Evolutionary conservation across 1,140 invertebrate species (phyloP).

Genomic region (Camponotus pennsylvanicus): DNA sequence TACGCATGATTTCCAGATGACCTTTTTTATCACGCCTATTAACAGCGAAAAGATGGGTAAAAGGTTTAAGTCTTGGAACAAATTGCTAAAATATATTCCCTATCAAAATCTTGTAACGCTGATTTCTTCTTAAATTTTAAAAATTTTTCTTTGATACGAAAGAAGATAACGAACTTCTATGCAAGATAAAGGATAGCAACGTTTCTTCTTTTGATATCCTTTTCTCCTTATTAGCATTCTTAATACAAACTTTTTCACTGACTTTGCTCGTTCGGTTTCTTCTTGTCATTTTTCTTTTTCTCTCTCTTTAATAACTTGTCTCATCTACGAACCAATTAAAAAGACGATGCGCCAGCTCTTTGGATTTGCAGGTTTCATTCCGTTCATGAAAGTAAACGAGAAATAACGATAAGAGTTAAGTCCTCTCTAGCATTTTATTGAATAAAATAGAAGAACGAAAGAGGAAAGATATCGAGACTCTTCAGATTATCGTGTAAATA

Average conservation of each 20-base stretch:
- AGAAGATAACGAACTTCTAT: slow-evolving; percentile 11
- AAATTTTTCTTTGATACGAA: neutral
- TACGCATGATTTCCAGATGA: neutral
- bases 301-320: neutral
- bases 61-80: neutral
- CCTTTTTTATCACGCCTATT: neutral
- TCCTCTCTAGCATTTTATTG: neutral
- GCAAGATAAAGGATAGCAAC: neutral
- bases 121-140: neutral
- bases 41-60: neutral
- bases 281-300: neutral
- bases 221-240: slow-evolving; percentile 39
- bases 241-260: slow-evolving; percentile 25
- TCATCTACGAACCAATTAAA: slow-evolving; percentile 16
- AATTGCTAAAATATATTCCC: neutral
- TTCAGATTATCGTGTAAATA: neutral
- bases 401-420: neutral
- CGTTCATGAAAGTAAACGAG: neutral
- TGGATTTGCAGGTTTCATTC: neutral
- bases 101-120: neutral
- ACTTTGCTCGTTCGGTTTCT: neutral
- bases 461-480: neutral
- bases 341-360: neutral
- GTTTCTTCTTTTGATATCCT: slow-evolving; percentile 27
- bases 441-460: neutral